A percentile compares a stretch with the other conserved stretches of the same genome.
These are phyloP conservation scores for Brachypteracias leptosomus DNA, from an alignment of 2,113 vertebrate species.

Conservation along the genomic window DNA sequence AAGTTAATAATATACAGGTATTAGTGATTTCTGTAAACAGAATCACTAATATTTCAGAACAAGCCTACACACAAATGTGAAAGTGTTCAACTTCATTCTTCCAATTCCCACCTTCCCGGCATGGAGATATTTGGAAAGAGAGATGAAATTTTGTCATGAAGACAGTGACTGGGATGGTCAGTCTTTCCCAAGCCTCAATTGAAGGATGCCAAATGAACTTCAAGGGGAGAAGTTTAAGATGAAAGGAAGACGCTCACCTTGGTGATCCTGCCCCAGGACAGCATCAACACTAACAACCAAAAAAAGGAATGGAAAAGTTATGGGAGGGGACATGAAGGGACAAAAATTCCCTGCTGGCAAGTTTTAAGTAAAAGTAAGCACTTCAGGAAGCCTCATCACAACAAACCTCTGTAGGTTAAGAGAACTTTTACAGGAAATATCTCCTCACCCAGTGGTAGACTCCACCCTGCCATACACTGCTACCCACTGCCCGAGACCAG, in stretches of 20 bases:
- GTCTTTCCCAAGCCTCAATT: background rate
- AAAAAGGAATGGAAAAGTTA: background rate
- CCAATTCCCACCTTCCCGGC: background rate
- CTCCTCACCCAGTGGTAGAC: background rate
- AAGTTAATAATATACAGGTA: background rate
- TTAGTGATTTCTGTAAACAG: background rate
- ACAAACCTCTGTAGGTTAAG: background rate
- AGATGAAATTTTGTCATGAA: background rate
- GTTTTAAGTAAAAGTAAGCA: background rate
- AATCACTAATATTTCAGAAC: background rate
- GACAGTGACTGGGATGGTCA: background rate
- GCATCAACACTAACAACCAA: background rate
- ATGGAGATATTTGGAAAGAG: background rate
- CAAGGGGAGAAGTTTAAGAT: background rate
- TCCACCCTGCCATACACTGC: background rate
- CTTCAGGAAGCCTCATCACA: background rate
- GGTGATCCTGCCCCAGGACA: background rate
- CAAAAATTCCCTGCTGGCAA: background rate
- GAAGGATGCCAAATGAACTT: background rate
- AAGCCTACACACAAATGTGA: background rate
- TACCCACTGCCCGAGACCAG: rapidly evolving
- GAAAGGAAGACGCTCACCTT: background rate
- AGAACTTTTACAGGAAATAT: background rate
- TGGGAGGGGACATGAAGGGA: background rate
- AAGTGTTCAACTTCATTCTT: background rate